phyloP scores from a whole-genome alignment of 2,888 invertebrate genomes.

The Notodromas monacha region DNA sequence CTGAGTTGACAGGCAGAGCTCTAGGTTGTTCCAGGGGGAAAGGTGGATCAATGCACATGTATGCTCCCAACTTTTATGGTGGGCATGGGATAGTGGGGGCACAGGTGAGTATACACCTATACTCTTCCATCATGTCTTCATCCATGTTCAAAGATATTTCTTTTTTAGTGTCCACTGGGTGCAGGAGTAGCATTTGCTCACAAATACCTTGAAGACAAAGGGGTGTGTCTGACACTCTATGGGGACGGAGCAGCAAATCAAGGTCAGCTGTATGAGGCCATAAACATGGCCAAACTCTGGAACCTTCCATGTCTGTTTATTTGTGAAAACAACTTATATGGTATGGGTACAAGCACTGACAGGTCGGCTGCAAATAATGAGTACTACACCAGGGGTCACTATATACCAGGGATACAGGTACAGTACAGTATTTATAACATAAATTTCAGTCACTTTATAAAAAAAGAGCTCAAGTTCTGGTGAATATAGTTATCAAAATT shows the following conservation, averaged over 20 bases:
- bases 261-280: slow-evolving; percentile 14
- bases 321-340: slow-evolving; percentile 24
- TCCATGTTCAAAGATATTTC: slow-evolving; percentile 7
- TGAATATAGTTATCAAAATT: no score
- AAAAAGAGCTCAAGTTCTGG: no score
- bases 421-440: no score
- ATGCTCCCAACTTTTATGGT: slow-evolving; percentile 42
- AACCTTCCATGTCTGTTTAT: slow-evolving; percentile 21
- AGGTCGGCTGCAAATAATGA: slow-evolving; percentile 20
- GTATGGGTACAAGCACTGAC: slow-evolving; percentile 23
- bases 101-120: no score
- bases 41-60: slow-evolving; percentile 99
- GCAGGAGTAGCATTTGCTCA: slow-evolving; percentile 69
- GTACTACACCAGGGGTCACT: slow-evolving; percentile 23
- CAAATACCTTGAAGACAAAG: slow-evolving; percentile 53
- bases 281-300: slow-evolving; percentile 24
- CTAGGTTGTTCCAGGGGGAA: slow-evolving; percentile 74
- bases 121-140: not conserved
- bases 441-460: no score
- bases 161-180: slow-evolving; percentile 53
- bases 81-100: slow-evolving; percentile 99
- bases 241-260: slow-evolving; percentile 20
- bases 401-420: slow-evolving; percentile 23
- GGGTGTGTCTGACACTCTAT: slow-evolving; percentile 57
- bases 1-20: slow-evolving; percentile 60